phyloP scores from a whole-genome alignment of 2,113 vertebrate species.

The Tringa solitaria region DNA sequence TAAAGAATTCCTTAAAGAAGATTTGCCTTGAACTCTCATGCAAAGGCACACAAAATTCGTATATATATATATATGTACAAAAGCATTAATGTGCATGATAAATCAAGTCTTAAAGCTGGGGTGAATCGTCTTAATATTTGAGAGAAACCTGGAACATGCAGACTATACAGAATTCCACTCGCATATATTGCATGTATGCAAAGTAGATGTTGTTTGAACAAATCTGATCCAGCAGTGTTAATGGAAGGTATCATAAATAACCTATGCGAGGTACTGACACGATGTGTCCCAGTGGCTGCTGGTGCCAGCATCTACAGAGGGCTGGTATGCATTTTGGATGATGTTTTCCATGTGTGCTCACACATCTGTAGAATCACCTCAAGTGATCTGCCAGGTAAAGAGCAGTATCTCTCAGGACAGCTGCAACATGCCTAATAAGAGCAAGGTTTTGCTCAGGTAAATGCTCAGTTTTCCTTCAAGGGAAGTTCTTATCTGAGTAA shows the following conservation, averaged over 20 bases:
- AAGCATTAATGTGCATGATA: not conserved
- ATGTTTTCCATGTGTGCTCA: not conserved
- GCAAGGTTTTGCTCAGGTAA: not conserved
- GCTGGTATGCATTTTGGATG: not conserved
- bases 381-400: not conserved
- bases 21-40: not conserved
- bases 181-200: not conserved
- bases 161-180: not conserved
- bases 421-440: not conserved
- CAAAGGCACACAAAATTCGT: not conserved
- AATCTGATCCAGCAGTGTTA: not conserved
- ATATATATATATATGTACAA: not conserved
- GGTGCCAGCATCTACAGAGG: not conserved
- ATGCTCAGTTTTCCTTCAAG: not conserved
- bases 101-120: not conserved
- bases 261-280: fast-evolving
- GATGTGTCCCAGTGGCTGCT: not conserved
- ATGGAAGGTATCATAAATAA: not conserved
- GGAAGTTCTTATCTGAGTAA: not conserved
- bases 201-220: not conserved
- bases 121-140: not conserved
- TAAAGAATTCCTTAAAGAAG: not conserved
- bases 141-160: not conserved
- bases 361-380: not conserved
- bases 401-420: not conserved